A percentile compares a stretch with the other conserved stretches of the same genome.
Evolutionary conservation across 2,797 vertebrate species (phyloP).

Genomic region (Salmo trutta): DNA sequence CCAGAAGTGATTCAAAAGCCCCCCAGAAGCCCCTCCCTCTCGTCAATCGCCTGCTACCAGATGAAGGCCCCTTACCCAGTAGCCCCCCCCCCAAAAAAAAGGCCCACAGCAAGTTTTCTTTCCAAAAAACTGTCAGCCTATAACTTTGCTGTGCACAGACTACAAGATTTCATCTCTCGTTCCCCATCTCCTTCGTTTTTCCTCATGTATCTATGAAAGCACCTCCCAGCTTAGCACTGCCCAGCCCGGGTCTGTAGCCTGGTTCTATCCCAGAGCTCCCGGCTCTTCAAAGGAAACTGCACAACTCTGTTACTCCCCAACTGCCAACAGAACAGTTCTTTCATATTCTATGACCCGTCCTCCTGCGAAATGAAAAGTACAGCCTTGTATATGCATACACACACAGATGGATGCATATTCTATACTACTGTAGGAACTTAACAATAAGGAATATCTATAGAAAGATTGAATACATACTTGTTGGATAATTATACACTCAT

Average conservation of each 20-base stretch:
- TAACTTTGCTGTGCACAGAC: no score
- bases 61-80: no score
- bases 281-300: neutral
- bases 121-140: no score
- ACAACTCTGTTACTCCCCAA: neutral
- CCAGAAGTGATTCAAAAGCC: slow-evolving; percentile 78
- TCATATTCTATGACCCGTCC: no score
- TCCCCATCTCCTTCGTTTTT: neutral
- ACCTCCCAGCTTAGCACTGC: neutral
- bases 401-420: neutral
- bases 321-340: neutral
- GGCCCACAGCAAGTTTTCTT: no score
- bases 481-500: neutral
- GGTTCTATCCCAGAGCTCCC: neutral
- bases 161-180: neutral
- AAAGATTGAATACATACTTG: neutral
- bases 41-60: no score
- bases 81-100: no score
- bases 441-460: neutral
- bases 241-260: neutral
- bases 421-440: neutral
- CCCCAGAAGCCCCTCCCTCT: no score
- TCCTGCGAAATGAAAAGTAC: neutral
- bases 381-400: neutral
- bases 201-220: neutral